Base-by-base conservation (phyloP, 2,888 invertebrate genomes). In the Mimas tiliae region DNA sequence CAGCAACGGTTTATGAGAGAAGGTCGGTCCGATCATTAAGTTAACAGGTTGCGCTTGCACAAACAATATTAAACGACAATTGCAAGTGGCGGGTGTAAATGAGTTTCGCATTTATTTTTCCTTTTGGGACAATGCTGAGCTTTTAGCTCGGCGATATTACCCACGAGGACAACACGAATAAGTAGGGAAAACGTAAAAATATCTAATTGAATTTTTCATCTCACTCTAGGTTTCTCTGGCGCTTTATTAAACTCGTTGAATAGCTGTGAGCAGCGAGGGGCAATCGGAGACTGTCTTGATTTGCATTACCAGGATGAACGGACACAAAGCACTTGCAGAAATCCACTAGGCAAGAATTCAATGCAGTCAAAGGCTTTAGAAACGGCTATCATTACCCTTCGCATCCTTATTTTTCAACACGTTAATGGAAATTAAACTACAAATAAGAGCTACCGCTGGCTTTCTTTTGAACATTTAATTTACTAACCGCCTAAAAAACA, bases 141-240 rank as follows among this genome's bases (percentile, higher is more conserved):
- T 77, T 74, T 78, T 76, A 77, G 78, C 74, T 77, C 78, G 72
- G 72, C 75, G 74, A 82, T 85, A 86, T 85, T 76, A 72, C 81
- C 75, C 75, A 68, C 69, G 78, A 79, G 76, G 78, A 84, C 81
- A 80, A 81, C 74, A 75, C 71, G 70, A 80, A 77, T 82, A 81
- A 84, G 78, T 78, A 74, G 69, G 68, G 71, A 73, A 77, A 79
- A 80, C 77, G 78, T 81, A 81, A 84, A 84, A 84, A 84, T 82
- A 86, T 85, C 81, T 86, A 87, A 89, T 89, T 87, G 87, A 88
- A 89, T 88, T 88, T 88, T 88, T 88, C 84, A 87, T 87, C 74
- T 79, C 76, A 78, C 76, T 80, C 84, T 81, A 82, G 76, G 77
- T 81, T 81, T 79, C 76, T 77, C 76, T 69, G 72, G 76, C 76